Percentiles rank a stretch among this genome's conserved stretches.
These are phyloP conservation scores for Drosophila pseudotakahashii DNA, from an alignment of 2,888 invertebrate genomes.

Conservation along the genomic window DNA sequence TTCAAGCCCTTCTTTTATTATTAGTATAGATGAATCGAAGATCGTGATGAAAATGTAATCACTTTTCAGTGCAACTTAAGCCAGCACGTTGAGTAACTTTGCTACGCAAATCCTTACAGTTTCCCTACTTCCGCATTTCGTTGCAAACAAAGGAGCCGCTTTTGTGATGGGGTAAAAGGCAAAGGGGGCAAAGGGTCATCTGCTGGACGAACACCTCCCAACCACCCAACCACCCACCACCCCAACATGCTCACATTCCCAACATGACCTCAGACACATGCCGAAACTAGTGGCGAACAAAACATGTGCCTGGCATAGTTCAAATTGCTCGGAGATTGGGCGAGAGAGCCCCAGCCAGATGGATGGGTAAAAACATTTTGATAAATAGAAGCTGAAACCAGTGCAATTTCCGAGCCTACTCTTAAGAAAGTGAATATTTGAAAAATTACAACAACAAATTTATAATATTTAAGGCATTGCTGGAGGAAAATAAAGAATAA, in stretches of 20 bases:
- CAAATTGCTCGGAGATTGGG: conserved; percentile 26
- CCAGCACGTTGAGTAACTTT: conserved; percentile 19
- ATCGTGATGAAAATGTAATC: not conserved
- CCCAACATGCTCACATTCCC: conserved; percentile 58
- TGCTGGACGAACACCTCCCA: not conserved
- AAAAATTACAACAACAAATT: too few species aligned
- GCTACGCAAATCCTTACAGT: conserved; percentile 12
- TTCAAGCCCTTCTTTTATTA: too few species aligned
- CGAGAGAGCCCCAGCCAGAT: conserved; percentile 1
- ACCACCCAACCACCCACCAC: too few species aligned
- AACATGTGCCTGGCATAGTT: conserved; percentile 32
- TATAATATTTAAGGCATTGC: too few species aligned
- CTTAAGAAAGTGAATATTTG: too few species aligned
- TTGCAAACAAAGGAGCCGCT: conserved; percentile 14
- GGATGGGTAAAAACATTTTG: conserved; percentile 23
- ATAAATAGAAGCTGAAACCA: conserved; percentile 13
- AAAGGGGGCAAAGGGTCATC: not conserved
- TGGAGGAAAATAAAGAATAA: too few species aligned
- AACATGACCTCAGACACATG: conserved; percentile 60
- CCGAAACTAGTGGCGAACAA: conserved; percentile 29
- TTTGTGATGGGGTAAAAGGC: not conserved
- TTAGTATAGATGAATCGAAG: not conserved
- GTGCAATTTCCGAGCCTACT: not conserved
- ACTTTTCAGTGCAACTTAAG: conserved; percentile 8
- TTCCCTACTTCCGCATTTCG: not conserved